Evolutionary conservation across 2,113 vertebrate genomes (phyloP).

Genomic region (Carettochelys insculpta): DNA sequence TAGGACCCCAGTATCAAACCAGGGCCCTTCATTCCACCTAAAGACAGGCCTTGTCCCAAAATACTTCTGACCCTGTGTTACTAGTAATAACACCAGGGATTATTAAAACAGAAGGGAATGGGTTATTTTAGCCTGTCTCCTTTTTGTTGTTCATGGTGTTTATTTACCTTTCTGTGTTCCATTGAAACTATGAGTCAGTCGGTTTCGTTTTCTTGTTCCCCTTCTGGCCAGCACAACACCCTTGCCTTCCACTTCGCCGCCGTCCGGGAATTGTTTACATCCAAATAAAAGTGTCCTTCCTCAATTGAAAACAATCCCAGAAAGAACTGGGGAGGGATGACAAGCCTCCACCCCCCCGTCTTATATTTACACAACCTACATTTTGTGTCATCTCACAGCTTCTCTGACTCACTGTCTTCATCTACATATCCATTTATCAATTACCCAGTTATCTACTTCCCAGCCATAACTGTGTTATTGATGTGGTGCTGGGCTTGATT

Average conservation of each 20-base stretch:
- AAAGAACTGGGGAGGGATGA: background rate
- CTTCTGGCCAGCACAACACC: background rate
- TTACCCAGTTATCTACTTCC: background rate
- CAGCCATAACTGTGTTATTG: background rate
- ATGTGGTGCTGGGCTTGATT: background rate
- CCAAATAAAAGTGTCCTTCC: background rate
- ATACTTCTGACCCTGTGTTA: background rate
- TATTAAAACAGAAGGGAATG: background rate
- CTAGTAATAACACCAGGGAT: background rate
- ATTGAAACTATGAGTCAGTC: slow-evolving; percentile 64
- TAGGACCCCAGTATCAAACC: background rate
- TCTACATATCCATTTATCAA: background rate
- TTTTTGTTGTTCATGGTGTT: background rate
- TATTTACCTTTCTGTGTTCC: slow-evolving; percentile 24
- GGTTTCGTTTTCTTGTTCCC: slow-evolving; percentile 37
- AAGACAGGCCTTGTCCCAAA: background rate
- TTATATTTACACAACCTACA: background rate
- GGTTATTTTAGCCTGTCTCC: slow-evolving; percentile 1
- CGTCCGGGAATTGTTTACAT: background rate
- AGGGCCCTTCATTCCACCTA: background rate
- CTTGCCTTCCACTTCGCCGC: background rate
- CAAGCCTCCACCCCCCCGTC: background rate
- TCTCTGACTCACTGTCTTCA: background rate
- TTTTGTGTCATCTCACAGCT: too few species aligned
- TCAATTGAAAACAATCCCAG: background rate